These are phyloP conservation scores for Oryzias dopingdopingensis DNA, from an alignment of 2,797 vertebrate genomes.

Conservation along the genomic window DNA sequence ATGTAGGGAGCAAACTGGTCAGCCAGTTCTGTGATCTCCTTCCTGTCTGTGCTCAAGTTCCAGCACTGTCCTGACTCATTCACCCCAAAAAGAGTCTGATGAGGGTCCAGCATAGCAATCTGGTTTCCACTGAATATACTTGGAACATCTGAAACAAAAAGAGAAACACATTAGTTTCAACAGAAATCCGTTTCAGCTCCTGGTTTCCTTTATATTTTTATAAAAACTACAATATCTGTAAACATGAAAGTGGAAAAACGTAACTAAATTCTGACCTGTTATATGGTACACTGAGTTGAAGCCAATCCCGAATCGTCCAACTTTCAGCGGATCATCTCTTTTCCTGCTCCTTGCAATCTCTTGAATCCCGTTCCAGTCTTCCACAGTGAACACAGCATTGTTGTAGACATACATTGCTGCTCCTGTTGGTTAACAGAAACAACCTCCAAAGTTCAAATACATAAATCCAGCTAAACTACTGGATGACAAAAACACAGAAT, in stretches of 20 bases:
- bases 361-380: constrained; percentile 98
- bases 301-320: constrained; percentile 97
- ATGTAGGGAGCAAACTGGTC: constrained; percentile 95
- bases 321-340: constrained; percentile 96
- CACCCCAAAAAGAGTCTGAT: constrained; percentile 93
- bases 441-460: not conserved
- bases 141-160: constrained; percentile 86
- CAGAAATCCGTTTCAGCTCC: not conserved
- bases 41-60: constrained; percentile 92
- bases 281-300: constrained; percentile 99
- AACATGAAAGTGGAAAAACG: not conserved
- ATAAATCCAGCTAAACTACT: too few species aligned
- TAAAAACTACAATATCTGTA: not conserved
- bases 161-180: not conserved
- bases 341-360: constrained; percentile 98
- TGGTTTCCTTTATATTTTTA: constrained; percentile 1
- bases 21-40: constrained; percentile 88
- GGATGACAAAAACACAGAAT: too few species aligned
- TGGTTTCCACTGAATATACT: constrained; percentile 98
- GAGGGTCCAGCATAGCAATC: constrained; percentile 97
- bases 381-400: constrained; percentile 89
- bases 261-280: constrained; percentile 81
- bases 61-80: constrained; percentile 97
- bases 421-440: constrained; percentile 65
- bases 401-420: constrained; percentile 94